phyloP scores from a whole-genome alignment of 2,113 vertebrate genomes.

The Erinaceus europaeus region DNA sequence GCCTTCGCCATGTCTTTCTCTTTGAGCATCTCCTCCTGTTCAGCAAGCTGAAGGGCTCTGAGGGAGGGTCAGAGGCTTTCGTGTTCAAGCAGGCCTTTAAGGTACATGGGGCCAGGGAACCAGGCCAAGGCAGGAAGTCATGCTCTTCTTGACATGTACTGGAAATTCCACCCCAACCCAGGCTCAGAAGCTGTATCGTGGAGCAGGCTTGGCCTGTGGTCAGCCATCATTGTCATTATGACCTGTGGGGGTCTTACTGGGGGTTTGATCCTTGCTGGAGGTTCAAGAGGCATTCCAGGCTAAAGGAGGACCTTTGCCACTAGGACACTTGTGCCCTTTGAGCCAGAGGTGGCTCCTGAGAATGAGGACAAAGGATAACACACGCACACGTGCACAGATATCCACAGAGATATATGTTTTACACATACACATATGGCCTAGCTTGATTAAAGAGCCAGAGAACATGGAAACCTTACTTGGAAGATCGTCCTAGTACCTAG shows the following conservation, averaged over 20 bases:
- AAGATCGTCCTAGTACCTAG: neutral
- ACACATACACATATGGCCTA: neutral
- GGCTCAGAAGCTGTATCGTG: conserved; percentile 2
- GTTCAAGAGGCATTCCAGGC: neutral
- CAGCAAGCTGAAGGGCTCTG: conserved; percentile 88
- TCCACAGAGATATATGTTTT: no score
- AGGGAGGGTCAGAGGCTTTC: conserved; percentile 81
- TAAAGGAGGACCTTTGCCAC: neutral
- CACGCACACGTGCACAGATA: no score
- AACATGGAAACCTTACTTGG: neutral
- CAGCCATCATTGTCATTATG: neutral
- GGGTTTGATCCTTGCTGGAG: neutral
- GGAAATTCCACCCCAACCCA: neutral
- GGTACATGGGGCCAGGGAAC: neutral
- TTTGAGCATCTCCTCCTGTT: conserved; percentile 90
- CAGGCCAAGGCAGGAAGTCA: neutral
- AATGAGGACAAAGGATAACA: neutral
- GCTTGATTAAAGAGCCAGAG: neutral
- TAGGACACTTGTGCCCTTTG: neutral
- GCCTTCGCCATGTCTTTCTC: conserved; percentile 88
- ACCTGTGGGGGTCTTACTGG: neutral
- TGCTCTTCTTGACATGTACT: neutral
- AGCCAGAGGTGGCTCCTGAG: neutral
- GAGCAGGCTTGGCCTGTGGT: neutral
- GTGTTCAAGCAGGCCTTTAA: conserved; percentile 77